Conservation (phyloP, 2,797 vertebrate genomes). For the Amazona finschi region DNA sequence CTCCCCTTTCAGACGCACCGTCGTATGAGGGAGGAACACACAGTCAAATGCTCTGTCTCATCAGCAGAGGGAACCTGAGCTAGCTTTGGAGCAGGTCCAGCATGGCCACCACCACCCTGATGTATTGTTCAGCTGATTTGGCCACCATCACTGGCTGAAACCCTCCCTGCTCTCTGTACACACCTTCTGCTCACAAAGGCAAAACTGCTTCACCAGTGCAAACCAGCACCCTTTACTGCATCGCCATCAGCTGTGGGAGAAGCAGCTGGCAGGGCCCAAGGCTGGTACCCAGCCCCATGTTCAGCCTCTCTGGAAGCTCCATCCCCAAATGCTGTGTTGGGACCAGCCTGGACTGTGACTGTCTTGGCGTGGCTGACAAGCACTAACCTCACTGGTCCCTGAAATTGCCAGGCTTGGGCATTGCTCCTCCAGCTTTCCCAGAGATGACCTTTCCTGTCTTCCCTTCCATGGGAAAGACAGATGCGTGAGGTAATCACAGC, state of each 20-base stretch:
- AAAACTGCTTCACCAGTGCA: not conserved
- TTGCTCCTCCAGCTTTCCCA: not conserved
- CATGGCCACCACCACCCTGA: not conserved
- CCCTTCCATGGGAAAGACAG: not conserved
- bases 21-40: not conserved
- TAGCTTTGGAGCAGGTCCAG: not conserved
- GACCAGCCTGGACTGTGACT: not conserved
- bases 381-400: not conserved
- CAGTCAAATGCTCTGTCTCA: not conserved
- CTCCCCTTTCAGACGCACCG: not conserved
- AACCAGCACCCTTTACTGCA: not conserved
- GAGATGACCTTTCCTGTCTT: not conserved
- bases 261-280: not conserved
- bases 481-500: fast-evolving
- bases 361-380: not conserved
- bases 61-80: not conserved
- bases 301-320: not conserved
- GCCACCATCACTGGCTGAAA: not conserved
- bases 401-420: not conserved
- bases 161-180: not conserved
- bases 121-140: not conserved
- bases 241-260: not conserved
- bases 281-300: not conserved
- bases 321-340: fast-evolving
- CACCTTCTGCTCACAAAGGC: not conserved